A percentile compares a stretch with the other conserved stretches of the same genome.
Evolutionary conservation across 2,888 invertebrate genomes (phyloP).

Genomic region (Liodrosophila aerea): DNA sequence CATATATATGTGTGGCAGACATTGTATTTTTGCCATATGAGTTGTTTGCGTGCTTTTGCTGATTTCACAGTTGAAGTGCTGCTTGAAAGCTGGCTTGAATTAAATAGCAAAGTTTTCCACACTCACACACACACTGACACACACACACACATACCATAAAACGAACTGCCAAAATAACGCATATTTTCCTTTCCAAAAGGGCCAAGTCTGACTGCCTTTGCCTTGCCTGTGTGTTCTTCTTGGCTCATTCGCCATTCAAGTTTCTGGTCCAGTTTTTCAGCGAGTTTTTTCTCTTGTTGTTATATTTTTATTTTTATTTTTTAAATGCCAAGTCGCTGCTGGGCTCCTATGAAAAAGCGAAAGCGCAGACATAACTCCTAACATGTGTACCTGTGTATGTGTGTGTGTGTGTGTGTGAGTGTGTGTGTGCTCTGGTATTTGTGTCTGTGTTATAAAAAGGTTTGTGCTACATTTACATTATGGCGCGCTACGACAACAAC

Average conservation of each 20-base stretch:
- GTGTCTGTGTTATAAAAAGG: conserved; percentile 71
- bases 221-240: conserved; percentile 43
- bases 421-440: conserved; percentile 11
- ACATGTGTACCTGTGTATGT: conserved; percentile 40
- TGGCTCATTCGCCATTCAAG: conserved; percentile 57
- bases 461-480: conserved; percentile 78
- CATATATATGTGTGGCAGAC: conserved; percentile 13
- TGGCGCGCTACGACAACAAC: conserved; percentile 68
- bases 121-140: conserved; percentile 13
- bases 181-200: conserved; percentile 56
- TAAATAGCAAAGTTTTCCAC: conserved; percentile 65
- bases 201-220: conserved; percentile 21
- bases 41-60: conserved; percentile 58
- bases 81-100: conserved; percentile 64
- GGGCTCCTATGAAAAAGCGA: conserved; percentile 61
- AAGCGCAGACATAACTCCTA: conserved; percentile 72
- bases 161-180: conserved; percentile 57
- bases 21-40: conserved; percentile 52
- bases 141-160: conserved; percentile 7
- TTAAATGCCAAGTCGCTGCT: conserved; percentile 28
- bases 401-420: conserved; percentile 23
- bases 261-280: conserved; percentile 70
- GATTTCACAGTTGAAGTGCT: conserved; percentile 75
- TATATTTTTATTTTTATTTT: conserved; percentile 1
- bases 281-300: conserved; percentile 38